A percentile compares a stretch with the other conserved stretches of the same genome.
Evolutionary conservation across 2,888 invertebrate genomes (phyloP).

Genomic region (Amitus sp.): DNA sequence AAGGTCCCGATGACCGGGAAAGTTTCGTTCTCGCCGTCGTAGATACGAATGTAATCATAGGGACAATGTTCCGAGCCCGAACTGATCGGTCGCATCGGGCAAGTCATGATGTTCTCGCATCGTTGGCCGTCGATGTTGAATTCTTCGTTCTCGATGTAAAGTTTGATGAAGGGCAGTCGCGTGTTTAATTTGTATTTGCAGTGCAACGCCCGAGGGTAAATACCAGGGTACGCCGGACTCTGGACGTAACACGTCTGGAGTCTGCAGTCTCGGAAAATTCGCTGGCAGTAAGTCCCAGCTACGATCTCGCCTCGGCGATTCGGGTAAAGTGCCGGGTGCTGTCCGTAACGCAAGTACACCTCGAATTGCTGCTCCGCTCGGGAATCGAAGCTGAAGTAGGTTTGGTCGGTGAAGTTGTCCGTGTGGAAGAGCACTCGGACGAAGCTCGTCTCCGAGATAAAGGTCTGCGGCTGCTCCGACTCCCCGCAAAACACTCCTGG

Average conservation of each 20-base stretch:
- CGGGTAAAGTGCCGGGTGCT: slow-evolving; percentile 92
- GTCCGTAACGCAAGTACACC: slow-evolving; percentile 90
- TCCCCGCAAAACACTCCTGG: slow-evolving; percentile 94
- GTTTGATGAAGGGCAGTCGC: slow-evolving; percentile 86
- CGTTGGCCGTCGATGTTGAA: slow-evolving; percentile 94
- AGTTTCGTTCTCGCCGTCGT: slow-evolving; percentile 89
- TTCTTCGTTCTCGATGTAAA: slow-evolving; percentile 92
- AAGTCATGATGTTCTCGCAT: slow-evolving; percentile 95
- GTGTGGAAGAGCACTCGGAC: slow-evolving; percentile 92
- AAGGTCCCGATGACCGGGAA: slow-evolving; percentile 90
- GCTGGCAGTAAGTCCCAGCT: slow-evolving; percentile 89
- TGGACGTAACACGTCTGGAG: slow-evolving; percentile 94
- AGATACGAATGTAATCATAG: slow-evolving; percentile 88
- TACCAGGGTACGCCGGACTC: slow-evolving; percentile 91
- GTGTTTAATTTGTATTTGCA: slow-evolving; percentile 93
- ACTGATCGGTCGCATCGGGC: slow-evolving; percentile 91
- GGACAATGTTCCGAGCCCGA: slow-evolving; percentile 90
- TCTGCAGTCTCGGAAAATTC: slow-evolving; percentile 87
- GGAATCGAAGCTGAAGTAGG: slow-evolving; percentile 86
- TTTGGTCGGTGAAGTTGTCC: slow-evolving; percentile 93
- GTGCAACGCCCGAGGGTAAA: slow-evolving; percentile 90
- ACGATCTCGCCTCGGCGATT: slow-evolving; percentile 89
- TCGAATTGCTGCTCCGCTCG: slow-evolving; percentile 92
- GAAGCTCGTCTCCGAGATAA: slow-evolving; percentile 94
- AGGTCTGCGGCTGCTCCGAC: slow-evolving; percentile 92